Conservation (phyloP, 2,888 invertebrate species). For the Tupiocoris notatus region DNA sequence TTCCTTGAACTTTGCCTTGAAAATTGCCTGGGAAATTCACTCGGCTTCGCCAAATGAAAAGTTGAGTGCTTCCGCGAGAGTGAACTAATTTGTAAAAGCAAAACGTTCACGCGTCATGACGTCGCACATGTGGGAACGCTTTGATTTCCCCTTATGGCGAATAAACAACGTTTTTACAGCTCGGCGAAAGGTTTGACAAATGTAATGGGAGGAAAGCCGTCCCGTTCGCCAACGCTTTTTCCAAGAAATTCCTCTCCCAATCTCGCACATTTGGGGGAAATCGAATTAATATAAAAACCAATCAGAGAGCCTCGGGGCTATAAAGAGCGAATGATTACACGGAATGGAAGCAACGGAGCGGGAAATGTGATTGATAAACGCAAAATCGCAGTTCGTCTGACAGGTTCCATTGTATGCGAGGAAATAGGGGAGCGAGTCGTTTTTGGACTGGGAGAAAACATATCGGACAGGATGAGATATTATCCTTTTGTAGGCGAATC, state of each 20-base stretch:
- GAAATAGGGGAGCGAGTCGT: background rate
- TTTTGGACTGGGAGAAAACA: background rate
- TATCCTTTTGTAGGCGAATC: background rate
- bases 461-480: background rate
- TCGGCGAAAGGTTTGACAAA: background rate
- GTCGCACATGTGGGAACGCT: background rate
- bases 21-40: too few relatives aligned
- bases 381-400: background rate
- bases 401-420: background rate
- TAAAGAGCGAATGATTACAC: slow-evolving; percentile 14
- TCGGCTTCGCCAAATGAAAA: too few relatives aligned
- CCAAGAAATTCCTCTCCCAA: background rate
- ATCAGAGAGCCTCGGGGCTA: slow-evolving; percentile 9
- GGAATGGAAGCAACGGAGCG: background rate
- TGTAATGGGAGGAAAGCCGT: too few relatives aligned
- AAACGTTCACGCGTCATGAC: background rate
- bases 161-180: background rate
- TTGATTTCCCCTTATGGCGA: background rate
- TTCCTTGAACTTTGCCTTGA: too few relatives aligned
- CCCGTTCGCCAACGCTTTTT: too few relatives aligned
- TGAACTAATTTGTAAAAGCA: too few relatives aligned
- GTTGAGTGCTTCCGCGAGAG: too few relatives aligned
- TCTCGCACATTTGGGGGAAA: background rate
- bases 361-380: slow-evolving; percentile 8
- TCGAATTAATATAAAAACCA: slow-evolving; percentile 29